phyloP scores from a whole-genome alignment of 2,888 invertebrate genomes.

The Mechanitis mazaeus region DNA sequence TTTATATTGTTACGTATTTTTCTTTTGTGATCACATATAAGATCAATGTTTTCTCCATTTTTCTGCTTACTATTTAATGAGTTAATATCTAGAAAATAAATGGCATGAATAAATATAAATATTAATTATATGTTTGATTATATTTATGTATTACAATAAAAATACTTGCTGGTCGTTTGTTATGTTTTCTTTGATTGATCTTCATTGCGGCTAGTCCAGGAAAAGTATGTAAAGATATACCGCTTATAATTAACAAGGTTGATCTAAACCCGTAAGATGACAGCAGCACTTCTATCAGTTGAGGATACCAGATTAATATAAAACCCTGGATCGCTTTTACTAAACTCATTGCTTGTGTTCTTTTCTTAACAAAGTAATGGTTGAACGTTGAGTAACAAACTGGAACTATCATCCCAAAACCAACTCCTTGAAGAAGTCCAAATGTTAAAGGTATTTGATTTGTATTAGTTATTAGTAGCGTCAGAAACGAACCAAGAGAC shows the following conservation, averaged over 20 bases:
- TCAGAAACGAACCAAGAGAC: slow-evolving; percentile 69
- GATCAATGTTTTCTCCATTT: slow-evolving; percentile 42
- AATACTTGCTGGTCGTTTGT: slow-evolving; percentile 64
- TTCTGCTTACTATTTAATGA: slow-evolving; percentile 35
- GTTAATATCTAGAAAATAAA: slow-evolving; percentile 38
- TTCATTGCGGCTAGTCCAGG: slow-evolving; percentile 78
- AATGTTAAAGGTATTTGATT: slow-evolving; percentile 76
- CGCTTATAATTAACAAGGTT: slow-evolving; percentile 76
- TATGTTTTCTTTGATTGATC: slow-evolving; percentile 37
- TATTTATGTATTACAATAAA: slow-evolving; percentile 28
- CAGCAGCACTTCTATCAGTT: slow-evolving; percentile 69
- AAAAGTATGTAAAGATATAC: slow-evolving; percentile 76
- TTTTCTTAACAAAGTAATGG: slow-evolving; percentile 76
- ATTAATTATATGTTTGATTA: slow-evolving; percentile 11
- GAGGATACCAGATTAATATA: slow-evolving; percentile 77
- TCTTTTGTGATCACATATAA: slow-evolving; percentile 36
- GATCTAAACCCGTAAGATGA: slow-evolving; percentile 78
- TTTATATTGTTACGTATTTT: slow-evolving; percentile 11
- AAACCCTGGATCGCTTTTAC: slow-evolving; percentile 78
- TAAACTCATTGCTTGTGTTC: slow-evolving; percentile 79
- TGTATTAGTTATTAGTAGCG: slow-evolving; percentile 73
- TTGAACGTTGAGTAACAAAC: slow-evolving; percentile 80
- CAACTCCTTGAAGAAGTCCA: slow-evolving; percentile 77
- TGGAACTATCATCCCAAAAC: slow-evolving; percentile 80
- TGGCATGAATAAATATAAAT: slow-evolving; percentile 12